These are phyloP conservation scores for Eristalis arbustorum DNA, from an alignment of 2,888 invertebrate species.

Conservation along the genomic window DNA sequence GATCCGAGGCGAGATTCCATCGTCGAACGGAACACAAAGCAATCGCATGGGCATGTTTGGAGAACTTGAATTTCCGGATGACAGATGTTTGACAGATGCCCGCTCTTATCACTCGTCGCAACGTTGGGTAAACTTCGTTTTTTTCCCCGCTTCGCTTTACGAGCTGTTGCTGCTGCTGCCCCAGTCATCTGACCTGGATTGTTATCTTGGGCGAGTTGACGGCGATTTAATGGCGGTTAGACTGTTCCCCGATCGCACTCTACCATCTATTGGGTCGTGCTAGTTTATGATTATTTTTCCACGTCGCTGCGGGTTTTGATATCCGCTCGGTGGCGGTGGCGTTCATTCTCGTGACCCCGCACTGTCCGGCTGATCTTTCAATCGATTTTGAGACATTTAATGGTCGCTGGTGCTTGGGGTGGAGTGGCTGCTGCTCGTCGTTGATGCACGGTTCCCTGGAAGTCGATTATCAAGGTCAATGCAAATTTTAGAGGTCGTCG, in stretches of 20 bases:
- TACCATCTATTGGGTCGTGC: background rate
- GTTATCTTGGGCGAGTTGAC: slow-evolving; percentile 26
- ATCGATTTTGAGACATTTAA: background rate
- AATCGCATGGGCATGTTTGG: background rate
- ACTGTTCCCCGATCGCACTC: background rate
- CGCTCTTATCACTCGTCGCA: background rate
- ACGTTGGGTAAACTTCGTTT: background rate
- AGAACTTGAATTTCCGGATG: slow-evolving; percentile 25
- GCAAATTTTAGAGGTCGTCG: slow-evolving; percentile 33
- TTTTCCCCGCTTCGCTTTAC: background rate
- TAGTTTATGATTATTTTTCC: slow-evolving; percentile 37
- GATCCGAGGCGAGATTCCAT: background rate
- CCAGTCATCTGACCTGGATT: slow-evolving; percentile 51
- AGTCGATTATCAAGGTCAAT: slow-evolving; percentile 43
- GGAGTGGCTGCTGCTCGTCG: background rate
- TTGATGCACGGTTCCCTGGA: background rate
- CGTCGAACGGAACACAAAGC: background rate
- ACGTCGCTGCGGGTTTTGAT: background rate
- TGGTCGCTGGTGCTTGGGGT: background rate
- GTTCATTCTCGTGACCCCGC: background rate
- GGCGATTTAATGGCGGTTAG: slow-evolving; percentile 39
- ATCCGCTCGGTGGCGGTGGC: background rate
- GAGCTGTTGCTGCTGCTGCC: background rate
- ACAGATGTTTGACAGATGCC: slow-evolving; percentile 14
- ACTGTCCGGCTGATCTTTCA: background rate